Percentiles rank a stretch among this genome's conserved stretches.
These are phyloP conservation scores for Candidula unifasciata DNA, from an alignment of 2,888 invertebrate species.

Conservation along the genomic window DNA sequence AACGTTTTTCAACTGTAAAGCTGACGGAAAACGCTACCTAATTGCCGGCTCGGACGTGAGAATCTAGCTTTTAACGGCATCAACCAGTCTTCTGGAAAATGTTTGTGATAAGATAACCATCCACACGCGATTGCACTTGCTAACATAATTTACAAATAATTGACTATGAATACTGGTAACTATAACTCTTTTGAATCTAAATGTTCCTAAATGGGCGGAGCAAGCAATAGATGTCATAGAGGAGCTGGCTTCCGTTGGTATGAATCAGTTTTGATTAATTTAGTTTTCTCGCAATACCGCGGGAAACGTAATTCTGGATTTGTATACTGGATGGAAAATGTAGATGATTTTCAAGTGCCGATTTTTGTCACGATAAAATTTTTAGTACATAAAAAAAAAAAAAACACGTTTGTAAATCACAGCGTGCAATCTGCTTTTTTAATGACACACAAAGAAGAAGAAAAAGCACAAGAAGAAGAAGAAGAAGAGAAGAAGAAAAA, in stretches of 20 bases:
- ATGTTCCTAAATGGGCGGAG: conserved; percentile 14
- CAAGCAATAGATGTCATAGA: no score
- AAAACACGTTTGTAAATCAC: no score
- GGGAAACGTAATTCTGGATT: no score
- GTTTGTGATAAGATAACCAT: conserved; percentile 42
- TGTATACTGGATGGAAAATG: no score
- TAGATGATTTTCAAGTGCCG: no score
- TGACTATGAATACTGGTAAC: conserved; percentile 40
- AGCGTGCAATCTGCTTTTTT: no score
- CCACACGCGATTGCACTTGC: conserved; percentile 37
- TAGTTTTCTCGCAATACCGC: no score
- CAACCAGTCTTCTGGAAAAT: conserved; percentile 32
- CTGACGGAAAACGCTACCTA: background rate
- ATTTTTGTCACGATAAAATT: no score
- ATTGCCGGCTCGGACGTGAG: conserved; percentile 28
- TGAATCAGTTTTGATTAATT: background rate
- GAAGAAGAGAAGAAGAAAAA: no score
- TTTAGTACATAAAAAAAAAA: no score
- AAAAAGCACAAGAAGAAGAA: no score
- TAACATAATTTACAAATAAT: conserved; percentile 50
- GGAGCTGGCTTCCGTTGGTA: background rate
- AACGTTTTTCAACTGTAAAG: background rate
- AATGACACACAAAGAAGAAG: no score
- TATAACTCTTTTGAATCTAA: conserved; percentile 24
- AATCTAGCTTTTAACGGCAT: conserved; percentile 32